Evolutionary conservation across 1,140 invertebrate genomes (phyloP).

Genomic region (Drosophila mayri): DNA sequence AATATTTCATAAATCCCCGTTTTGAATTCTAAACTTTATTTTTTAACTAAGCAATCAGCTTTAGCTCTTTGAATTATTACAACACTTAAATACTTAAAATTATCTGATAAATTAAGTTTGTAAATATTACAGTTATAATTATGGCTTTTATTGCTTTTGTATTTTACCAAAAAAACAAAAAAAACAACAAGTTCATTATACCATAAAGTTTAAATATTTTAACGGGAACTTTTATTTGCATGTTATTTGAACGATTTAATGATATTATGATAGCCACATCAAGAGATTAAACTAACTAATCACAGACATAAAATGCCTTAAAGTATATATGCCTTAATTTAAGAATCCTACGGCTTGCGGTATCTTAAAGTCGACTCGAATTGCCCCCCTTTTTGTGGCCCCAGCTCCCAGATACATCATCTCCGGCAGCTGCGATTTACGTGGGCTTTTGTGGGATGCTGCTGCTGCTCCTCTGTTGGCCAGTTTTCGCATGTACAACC

Average conservation of each 20-base stretch:
- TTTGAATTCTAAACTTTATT: background rate
- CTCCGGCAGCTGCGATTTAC: conserved; percentile 39
- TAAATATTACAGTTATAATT: background rate
- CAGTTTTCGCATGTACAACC: conserved; percentile 48
- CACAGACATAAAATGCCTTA: background rate
- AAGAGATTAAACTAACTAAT: background rate
- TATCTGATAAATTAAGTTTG: background rate
- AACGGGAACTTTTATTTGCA: background rate
- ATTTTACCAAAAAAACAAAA: background rate
- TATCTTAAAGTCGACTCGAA: conserved; percentile 7
- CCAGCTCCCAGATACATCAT: conserved; percentile 25
- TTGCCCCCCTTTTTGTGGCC: background rate
- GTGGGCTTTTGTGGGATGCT: conserved; percentile 23
- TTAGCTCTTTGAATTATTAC: background rate
- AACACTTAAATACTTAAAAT: background rate
- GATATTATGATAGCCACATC: background rate
- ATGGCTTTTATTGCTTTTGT: background rate
- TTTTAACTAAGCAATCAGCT: background rate
- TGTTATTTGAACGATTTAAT: background rate
- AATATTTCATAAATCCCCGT: background rate
- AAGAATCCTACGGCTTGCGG: conserved; percentile 1
- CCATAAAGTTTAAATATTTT: background rate
- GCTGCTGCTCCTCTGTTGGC: background rate
- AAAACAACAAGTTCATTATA: background rate
- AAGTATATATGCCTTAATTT: background rate